These are phyloP conservation scores for Gasteruption jaculator DNA, from an alignment of 2,888 invertebrate genomes.

Conservation along the genomic window DNA sequence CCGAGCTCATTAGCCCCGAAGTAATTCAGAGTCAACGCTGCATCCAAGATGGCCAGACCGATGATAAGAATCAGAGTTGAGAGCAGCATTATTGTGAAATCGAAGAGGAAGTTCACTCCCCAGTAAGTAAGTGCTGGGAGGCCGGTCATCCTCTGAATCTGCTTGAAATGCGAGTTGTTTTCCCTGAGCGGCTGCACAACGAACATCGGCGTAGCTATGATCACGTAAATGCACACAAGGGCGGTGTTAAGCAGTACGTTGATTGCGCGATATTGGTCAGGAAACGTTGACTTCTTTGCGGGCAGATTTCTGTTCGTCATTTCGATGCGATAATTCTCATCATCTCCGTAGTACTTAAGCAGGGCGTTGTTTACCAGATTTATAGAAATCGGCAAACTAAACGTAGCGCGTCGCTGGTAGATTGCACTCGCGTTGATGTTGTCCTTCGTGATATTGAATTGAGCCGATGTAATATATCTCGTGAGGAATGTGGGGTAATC, in stretches of 20 bases:
- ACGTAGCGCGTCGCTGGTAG: too few relatives aligned
- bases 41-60: too few relatives aligned
- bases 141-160: constrained; percentile 63
- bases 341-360: constrained; percentile 54
- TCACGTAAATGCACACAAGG: too few relatives aligned
- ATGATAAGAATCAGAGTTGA: too few relatives aligned
- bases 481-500: too few relatives aligned
- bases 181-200: constrained; percentile 61
- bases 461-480: constrained; percentile 50
- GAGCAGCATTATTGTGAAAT: constrained; percentile 43
- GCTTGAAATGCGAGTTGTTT: constrained; percentile 58
- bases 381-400: too few relatives aligned
- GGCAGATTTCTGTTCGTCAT: constrained; percentile 12
- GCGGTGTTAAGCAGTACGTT: constrained; percentile 20
- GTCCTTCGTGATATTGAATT: constrained; percentile 34
- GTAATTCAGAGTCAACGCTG: too few relatives aligned
- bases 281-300: too few relatives aligned
- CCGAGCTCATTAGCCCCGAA: too few relatives aligned
- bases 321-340: constrained; percentile 52
- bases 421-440: constrained; percentile 35
- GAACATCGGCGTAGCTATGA: too few relatives aligned
- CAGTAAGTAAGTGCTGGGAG: constrained; percentile 60
- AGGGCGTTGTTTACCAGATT: constrained; percentile 51
- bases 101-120: constrained; percentile 57
- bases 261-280: background rate